These are phyloP conservation scores for Leucopternis melanops DNA, from an alignment of 2,113 vertebrate genomes.

Conservation along the genomic window DNA sequence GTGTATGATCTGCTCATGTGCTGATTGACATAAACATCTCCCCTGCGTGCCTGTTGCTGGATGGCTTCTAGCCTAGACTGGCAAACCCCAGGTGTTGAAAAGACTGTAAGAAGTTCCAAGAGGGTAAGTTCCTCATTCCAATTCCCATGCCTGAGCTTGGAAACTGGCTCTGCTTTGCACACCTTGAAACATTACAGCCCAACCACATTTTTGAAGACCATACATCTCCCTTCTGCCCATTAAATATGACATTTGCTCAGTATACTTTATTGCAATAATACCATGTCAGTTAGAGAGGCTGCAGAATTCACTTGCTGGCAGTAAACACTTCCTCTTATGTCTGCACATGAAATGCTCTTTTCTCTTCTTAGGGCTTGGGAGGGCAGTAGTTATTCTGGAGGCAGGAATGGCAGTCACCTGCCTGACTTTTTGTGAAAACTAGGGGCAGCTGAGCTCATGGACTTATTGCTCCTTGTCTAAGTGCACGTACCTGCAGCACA, in stretches of 20 bases:
- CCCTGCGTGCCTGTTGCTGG: rapidly evolving
- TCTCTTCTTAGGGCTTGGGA: background rate
- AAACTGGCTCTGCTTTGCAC: background rate
- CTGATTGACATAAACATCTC: background rate
- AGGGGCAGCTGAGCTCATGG: background rate
- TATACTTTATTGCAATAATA: constrained; percentile 44
- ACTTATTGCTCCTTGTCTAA: background rate
- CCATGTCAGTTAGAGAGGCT: background rate
- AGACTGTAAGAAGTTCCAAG: background rate
- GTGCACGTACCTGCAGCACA: rapidly evolving
- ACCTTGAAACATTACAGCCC: background rate
- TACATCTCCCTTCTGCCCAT: background rate
- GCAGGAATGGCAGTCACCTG: background rate
- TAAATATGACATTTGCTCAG: background rate
- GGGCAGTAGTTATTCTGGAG: background rate
- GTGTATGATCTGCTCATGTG: background rate
- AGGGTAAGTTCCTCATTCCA: background rate
- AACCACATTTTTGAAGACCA: background rate
- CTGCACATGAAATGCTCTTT: background rate
- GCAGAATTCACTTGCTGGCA: background rate
- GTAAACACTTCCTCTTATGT: background rate
- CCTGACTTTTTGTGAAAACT: background rate
- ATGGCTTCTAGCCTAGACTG: background rate
- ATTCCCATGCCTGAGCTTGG: background rate
- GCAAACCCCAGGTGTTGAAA: background rate